phyloP scores from a whole-genome alignment of 53 echinoderm and acorn worm genomes.

The Henricia sp. region DNA sequence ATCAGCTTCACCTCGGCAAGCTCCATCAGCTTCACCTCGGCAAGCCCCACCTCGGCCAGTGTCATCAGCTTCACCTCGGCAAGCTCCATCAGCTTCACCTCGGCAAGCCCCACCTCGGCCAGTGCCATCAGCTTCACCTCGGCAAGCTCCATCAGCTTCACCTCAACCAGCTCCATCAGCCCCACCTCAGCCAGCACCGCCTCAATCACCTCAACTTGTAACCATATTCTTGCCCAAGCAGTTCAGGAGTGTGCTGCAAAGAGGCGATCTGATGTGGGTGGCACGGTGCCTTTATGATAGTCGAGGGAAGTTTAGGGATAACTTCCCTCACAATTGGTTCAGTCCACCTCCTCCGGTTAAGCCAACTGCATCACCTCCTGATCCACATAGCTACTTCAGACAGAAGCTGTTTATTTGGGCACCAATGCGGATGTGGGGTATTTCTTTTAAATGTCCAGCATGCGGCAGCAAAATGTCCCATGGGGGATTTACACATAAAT shows the following conservation, averaged over 20 bases:
- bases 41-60: no score
- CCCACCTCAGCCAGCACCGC: no score
- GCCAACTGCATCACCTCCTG: background rate
- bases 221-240: slow-evolving; percentile 33
- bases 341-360: background rate
- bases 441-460: slow-evolving; percentile 46
- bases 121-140: no score
- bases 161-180: no score
- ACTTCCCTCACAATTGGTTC: background rate
- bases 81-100: no score
- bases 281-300: slow-evolving; percentile 41
- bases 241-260: slow-evolving; percentile 24
- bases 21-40: no score
- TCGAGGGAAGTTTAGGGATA: slow-evolving; percentile 19
- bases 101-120: no score
- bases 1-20: no score
- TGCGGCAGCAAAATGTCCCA: slow-evolving; percentile 44
- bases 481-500: slow-evolving; percentile 65
- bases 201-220: no score
- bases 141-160: no score
- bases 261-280: slow-evolving; percentile 56
- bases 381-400: background rate
- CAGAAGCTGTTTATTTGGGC: slow-evolving; percentile 48
- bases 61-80: no score
- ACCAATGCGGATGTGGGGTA: slow-evolving; percentile 50